Conservation (phyloP, 2,797 vertebrate species). For the Acipenser ruthenus region DNA sequence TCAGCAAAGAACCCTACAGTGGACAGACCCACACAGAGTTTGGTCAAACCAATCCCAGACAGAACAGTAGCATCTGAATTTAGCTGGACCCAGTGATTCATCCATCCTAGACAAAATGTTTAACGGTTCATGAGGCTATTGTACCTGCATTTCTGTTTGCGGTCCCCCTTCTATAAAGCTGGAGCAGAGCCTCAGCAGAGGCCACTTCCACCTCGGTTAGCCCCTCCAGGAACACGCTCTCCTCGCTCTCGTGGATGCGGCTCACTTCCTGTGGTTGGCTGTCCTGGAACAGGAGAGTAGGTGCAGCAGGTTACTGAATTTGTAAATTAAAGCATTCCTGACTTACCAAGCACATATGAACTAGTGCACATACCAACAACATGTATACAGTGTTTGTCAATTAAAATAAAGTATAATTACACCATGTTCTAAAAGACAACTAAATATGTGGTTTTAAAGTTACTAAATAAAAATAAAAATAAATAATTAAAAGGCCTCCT, state of each 20-base stretch:
- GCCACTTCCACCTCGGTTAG: slow-evolving; percentile 37
- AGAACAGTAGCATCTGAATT: too few relatives aligned
- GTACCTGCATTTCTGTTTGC: slow-evolving; percentile 32
- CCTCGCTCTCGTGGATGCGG: slow-evolving; percentile 38
- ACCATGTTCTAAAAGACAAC: background rate
- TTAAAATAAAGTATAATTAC: background rate
- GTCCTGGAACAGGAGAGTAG: slow-evolving; percentile 22
- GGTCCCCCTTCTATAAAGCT: slow-evolving; percentile 28
- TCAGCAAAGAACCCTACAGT: too few relatives aligned
- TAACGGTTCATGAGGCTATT: background rate
- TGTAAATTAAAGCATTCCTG: background rate
- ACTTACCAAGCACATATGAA: background rate
- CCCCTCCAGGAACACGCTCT: slow-evolving; percentile 34
- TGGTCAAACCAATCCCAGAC: too few relatives aligned
- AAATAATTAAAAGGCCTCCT: too few relatives aligned
- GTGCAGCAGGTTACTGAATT: background rate
- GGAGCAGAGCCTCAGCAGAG: slow-evolving; percentile 31
- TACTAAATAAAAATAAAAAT: too few relatives aligned
- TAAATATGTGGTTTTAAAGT: too few relatives aligned
- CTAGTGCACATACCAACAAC: too few relatives aligned
- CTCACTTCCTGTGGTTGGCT: slow-evolving; percentile 29
- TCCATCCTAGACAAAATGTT: too few relatives aligned
- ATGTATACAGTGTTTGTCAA: background rate
- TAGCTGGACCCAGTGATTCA: too few relatives aligned
- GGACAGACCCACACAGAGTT: too few relatives aligned